These are phyloP conservation scores for Papilio helenus DNA, from an alignment of 1,140 invertebrate species.

Conservation along the genomic window DNA sequence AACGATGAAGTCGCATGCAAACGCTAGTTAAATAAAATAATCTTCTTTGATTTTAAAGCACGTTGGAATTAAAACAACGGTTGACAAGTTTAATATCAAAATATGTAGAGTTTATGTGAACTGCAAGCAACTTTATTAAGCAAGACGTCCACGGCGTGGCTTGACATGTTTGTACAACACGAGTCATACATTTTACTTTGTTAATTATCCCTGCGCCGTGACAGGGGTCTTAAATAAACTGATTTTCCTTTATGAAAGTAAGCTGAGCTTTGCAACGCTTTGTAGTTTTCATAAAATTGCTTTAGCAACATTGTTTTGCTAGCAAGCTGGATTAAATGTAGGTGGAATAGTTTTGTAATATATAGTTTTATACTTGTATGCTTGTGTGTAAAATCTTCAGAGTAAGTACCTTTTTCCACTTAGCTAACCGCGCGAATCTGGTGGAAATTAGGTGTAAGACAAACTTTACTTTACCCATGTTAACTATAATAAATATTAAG, in stretches of 20 bases:
- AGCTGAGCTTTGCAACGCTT: constrained; percentile 13
- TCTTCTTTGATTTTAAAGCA: no score
- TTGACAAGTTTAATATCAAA: neutral
- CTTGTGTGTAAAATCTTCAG: neutral
- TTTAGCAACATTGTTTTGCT: constrained; percentile 17
- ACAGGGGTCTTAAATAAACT: constrained; percentile 17
- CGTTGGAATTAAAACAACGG: neutral
- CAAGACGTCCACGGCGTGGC: neutral
- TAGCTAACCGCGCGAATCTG: neutral
- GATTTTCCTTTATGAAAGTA: constrained; percentile 23
- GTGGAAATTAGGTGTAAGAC: neutral
- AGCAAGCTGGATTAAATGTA: neutral
- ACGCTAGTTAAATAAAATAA: no score
- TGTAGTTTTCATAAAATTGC: constrained; percentile 12
- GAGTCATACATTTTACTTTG: constrained; percentile 1
- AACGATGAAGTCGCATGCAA: no score
- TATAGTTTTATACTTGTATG: neutral
- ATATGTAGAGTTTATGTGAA: neutral
- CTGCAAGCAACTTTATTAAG: neutral
- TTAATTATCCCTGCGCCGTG: neutral
- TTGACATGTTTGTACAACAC: constrained; percentile 1
- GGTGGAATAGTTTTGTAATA: constrained; percentile 14
- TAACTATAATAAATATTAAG: neutral
- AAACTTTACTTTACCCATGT: neutral
- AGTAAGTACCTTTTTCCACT: neutral